Percentiles rank a stretch among this genome's conserved stretches.
These are phyloP conservation scores for Hipparchia semele DNA, from an alignment of 2,888 invertebrate genomes.

Conservation along the genomic window DNA sequence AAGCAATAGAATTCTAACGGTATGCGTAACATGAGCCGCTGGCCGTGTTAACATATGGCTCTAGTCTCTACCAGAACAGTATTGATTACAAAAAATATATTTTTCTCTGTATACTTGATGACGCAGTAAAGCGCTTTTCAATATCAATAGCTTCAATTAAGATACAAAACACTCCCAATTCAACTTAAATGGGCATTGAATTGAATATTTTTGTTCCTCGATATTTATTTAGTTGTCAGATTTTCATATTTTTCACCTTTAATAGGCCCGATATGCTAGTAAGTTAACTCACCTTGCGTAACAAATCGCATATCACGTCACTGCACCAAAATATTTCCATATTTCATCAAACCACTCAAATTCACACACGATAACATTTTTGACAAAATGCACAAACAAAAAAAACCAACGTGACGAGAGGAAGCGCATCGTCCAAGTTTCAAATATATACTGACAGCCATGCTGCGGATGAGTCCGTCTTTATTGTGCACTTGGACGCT, in stretches of 20 bases:
- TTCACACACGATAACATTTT: constrained; percentile 82
- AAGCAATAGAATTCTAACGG: constrained; percentile 63
- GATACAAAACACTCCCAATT: neutral
- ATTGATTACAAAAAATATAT: constrained; percentile 61
- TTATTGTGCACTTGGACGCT: constrained; percentile 87
- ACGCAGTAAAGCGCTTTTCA: neutral
- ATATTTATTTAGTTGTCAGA: constrained; percentile 13
- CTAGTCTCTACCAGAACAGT: constrained; percentile 60
- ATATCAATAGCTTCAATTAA: constrained; percentile 1
- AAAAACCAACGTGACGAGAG: constrained; percentile 88
- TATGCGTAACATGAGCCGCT: constrained; percentile 63
- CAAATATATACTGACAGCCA: constrained; percentile 99
- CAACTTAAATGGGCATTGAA: neutral
- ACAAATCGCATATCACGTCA: constrained; percentile 69
- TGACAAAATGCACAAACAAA: constrained; percentile 80
- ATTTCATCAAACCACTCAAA: constrained; percentile 73
- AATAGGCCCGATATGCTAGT: neutral
- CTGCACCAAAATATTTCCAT: constrained; percentile 83
- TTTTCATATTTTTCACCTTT: constrained; percentile 1
- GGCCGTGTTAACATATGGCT: constrained; percentile 77
- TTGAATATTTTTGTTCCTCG: constrained; percentile 1
- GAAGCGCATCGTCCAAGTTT: constrained; percentile 92
- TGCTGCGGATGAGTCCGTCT: constrained; percentile 93
- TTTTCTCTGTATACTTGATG: constrained; percentile 44
- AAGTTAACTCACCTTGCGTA: constrained; percentile 62